Evolutionary conservation across 2,888 invertebrate genomes (phyloP), one percentile per base, ranked within the genome.

Genomic region (Rhingia campestris): DNA sequence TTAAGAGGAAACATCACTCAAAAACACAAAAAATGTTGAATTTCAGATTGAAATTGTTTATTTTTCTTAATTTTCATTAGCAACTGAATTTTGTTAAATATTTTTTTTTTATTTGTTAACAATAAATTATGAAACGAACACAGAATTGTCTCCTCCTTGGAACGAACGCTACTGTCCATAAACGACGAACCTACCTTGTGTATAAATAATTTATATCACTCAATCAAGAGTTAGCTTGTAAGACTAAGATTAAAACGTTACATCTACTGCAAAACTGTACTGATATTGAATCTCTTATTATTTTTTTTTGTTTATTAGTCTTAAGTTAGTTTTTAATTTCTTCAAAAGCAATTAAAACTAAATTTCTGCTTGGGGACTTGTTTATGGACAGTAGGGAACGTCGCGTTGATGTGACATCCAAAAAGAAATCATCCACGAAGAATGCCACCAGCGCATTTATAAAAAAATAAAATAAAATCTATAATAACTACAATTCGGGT

Each of bases 401-500:
- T 22, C 22, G 22, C 22, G 22, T 22, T 6, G 33, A 39, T 7
- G 4, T 4, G 1, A 45, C 49, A 30, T 22, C 22, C 22, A 7
- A 56, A n/a, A 41, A 59, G 39, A 32, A 37, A 53, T 43, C 58
- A 92, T 92, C 93, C 92, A 92, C 93, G 93, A 93, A 93, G 47
- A 10, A 9, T 9, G 51, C 39, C 12, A 51, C 49, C 22, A 22
- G 22, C 22, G 22, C 22, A 22, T 22, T 22, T 2, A 22, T 22
- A 2, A 22, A 22, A 22, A 22, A 22, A 64, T n/a, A 14, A 86
- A 49, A 6, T 30, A 10, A 49, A 4, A 30, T 10, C 22, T 9
- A 49, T 30, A 49, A 9, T 41, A 69, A 80, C 70, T 75, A 74
- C 70, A 72, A 80, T 84, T 95, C 95, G 95, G 95, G 95, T 95